Evolutionary conservation across 2,888 invertebrate genomes (phyloP).

Genomic region (Ochropleura plecta): DNA sequence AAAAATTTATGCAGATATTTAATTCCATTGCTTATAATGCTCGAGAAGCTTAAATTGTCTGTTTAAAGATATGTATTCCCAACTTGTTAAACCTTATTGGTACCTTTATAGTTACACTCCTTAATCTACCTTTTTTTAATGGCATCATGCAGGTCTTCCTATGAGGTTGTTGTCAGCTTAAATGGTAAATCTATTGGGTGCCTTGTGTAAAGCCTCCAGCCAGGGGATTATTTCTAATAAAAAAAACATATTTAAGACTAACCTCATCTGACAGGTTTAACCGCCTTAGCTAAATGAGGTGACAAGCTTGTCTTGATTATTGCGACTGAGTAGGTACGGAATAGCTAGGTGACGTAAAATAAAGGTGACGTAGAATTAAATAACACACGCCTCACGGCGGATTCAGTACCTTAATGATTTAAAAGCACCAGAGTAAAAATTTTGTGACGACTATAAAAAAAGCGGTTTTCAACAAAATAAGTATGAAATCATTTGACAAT

Average conservation of each 20-base stretch:
- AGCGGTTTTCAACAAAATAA: background rate
- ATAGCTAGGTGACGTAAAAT: background rate
- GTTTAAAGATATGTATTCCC: background rate
- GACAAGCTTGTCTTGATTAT: constrained; percentile 35
- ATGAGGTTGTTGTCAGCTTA: too few species aligned
- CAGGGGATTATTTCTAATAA: too few species aligned
- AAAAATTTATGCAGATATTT: background rate
- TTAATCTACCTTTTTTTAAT: background rate
- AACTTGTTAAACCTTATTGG: background rate
- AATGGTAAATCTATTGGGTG: too few species aligned
- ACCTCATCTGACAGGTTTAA: background rate
- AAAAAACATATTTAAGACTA: background rate
- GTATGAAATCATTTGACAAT: too few species aligned
- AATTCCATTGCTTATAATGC: background rate
- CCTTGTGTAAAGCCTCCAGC: too few species aligned
- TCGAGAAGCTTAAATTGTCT: background rate
- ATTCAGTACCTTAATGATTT: background rate
- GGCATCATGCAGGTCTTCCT: too few species aligned
- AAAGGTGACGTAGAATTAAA: background rate
- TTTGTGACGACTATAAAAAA: background rate
- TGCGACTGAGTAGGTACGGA: constrained; percentile 12
- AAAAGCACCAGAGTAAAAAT: background rate
- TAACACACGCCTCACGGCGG: background rate
- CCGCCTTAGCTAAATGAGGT: constrained; percentile 15
- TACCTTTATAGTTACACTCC: background rate